phyloP scores from a whole-genome alignment of 1,140 invertebrate genomes.

The Varroa destructor region DNA sequence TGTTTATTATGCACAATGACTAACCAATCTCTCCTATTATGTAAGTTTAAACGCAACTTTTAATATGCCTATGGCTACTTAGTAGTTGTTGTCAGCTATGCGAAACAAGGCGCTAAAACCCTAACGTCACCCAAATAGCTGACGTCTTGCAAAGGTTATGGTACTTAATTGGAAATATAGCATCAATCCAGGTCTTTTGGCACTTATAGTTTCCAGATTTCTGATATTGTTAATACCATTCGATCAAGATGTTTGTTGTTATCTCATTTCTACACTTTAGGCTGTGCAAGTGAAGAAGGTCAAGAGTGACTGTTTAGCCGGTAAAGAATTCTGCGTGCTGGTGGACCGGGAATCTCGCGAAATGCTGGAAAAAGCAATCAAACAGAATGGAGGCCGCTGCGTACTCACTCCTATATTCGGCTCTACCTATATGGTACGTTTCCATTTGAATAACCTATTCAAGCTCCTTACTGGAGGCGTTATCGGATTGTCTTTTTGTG shows the following conservation, averaged over 20 bases:
- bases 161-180: not conserved
- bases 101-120: no score
- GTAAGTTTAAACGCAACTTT: no score
- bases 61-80: no score
- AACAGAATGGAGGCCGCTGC: not conserved
- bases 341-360: not conserved
- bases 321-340: slow-evolving; percentile 18
- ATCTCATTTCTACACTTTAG: not conserved
- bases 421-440: slow-evolving; percentile 1
- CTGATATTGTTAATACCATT: not conserved
- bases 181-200: not conserved
- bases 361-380: slow-evolving; percentile 1
- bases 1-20: no score
- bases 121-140: no score
- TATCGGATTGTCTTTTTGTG: not conserved
- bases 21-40: no score
- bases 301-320: slow-evolving; percentile 9
- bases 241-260: not conserved
- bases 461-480: not conserved
- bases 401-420: not conserved
- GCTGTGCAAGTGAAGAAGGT: not conserved
- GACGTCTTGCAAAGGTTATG: not conserved
- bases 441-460: not conserved
- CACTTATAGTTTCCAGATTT: no score
- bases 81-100: no score